Percentiles rank a stretch among this genome's conserved stretches.
phyloP scores from a whole-genome alignment of 2,888 invertebrate genomes.

The Incurvaria masculella region DNA sequence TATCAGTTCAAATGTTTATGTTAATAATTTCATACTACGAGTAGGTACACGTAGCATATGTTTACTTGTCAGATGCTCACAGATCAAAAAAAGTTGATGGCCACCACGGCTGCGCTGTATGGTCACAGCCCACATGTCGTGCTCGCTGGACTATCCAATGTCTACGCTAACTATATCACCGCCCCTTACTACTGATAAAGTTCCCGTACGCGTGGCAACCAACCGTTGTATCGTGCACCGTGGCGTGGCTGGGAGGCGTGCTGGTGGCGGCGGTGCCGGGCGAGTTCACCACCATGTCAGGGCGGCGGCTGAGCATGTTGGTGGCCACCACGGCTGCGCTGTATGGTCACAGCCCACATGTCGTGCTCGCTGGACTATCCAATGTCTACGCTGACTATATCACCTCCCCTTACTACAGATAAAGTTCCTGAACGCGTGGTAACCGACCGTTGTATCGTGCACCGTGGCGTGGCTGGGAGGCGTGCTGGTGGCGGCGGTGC shows the following conservation, averaged over 20 bases:
- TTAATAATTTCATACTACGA: too few species aligned
- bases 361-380: slow-evolving; percentile 82
- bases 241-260: slow-evolving; percentile 74
- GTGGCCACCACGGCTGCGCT: slow-evolving; percentile 36
- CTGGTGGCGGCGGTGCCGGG: slow-evolving; percentile 81
- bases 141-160: too few species aligned
- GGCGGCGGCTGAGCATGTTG: slow-evolving; percentile 62
- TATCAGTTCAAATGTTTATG: too few species aligned
- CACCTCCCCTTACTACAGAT: slow-evolving; percentile 84
- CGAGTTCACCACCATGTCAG: slow-evolving; percentile 95
- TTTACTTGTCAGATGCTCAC: too few species aligned
- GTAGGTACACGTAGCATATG: too few species aligned
- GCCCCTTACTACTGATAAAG: too few species aligned
- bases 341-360: slow-evolving; percentile 44
- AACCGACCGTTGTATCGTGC: slow-evolving; percentile 79
- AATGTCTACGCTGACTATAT: slow-evolving; percentile 91
- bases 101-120: too few species aligned
- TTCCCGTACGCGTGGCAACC: slow-evolving; percentile 93
- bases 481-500: slow-evolving; percentile 73
- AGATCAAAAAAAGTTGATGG: too few species aligned
- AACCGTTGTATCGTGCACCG: slow-evolving; percentile 74
- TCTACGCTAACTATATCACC: too few species aligned
- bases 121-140: too few species aligned
- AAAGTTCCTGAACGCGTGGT: slow-evolving; percentile 84
- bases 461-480: slow-evolving; percentile 77